Conservation (phyloP, 30 jellyfish, hydroid and myxozoan species). For the Pelagia noctiluca region DNA sequence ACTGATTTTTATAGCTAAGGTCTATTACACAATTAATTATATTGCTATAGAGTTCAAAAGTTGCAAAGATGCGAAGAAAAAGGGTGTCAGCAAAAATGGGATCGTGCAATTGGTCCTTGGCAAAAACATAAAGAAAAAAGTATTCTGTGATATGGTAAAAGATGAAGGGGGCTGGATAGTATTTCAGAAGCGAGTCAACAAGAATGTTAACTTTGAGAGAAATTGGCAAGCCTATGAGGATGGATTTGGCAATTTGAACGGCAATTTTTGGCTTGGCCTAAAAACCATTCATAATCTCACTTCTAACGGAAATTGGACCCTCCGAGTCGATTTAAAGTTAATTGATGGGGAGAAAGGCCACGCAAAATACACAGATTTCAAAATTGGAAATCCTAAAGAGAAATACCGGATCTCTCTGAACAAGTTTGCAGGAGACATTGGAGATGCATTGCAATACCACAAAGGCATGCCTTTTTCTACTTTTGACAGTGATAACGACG, state of each 20-base stretch:
- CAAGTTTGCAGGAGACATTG: too few relatives aligned
- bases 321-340: slow-evolving; percentile 4
- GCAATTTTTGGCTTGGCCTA: slow-evolving; percentile 53
- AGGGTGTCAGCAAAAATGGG: slow-evolving; percentile 12
- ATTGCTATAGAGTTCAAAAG: slow-evolving; percentile 16
- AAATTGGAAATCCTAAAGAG: too few relatives aligned
- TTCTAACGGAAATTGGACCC: too few relatives aligned
- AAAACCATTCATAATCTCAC: slow-evolving; percentile 39
- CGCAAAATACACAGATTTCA: background rate
- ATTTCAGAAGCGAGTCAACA: slow-evolving; percentile 18
- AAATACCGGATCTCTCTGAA: too few relatives aligned
- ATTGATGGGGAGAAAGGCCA: slow-evolving; percentile 6
- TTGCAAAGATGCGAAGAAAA: slow-evolving; percentile 9
- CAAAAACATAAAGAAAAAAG: slow-evolving; percentile 18
- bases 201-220: slow-evolving; percentile 21
- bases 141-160: slow-evolving; percentile 40
- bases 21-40: too few relatives aligned
- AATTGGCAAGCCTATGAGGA: too few relatives aligned
- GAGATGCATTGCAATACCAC: background rate
- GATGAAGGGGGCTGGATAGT: slow-evolving; percentile 65
- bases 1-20: too few relatives aligned
- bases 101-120: slow-evolving; percentile 11
- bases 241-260: slow-evolving; percentile 38
- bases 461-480: background rate
- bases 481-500: background rate